Conservation (phyloP, 2,888 invertebrate genomes). For the Adelognathus sp. region DNA sequence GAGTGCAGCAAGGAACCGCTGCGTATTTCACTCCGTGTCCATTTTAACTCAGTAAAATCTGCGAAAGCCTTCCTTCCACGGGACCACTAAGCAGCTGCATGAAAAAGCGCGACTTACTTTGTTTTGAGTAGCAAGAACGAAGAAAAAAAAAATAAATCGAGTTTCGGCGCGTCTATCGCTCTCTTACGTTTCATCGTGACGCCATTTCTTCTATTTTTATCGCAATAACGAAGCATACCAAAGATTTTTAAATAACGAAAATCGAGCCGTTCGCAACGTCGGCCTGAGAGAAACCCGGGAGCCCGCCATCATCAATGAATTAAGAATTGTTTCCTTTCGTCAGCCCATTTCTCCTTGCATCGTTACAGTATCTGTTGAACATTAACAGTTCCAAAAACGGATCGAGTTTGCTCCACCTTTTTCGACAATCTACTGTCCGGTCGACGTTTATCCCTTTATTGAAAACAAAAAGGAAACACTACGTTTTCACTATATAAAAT, state of each 20-base stretch:
- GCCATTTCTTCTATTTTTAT: slow-evolving; percentile 57
- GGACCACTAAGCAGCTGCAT: slow-evolving; percentile 16
- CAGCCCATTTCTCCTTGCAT: slow-evolving; percentile 18
- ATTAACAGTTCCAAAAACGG: slow-evolving; percentile 34
- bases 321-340: slow-evolving; percentile 11
- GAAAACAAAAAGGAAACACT: slow-evolving; percentile 37
- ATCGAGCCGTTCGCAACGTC: slow-evolving; percentile 6
- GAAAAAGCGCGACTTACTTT: slow-evolving; percentile 7
- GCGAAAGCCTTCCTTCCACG: slow-evolving; percentile 12
- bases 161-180: slow-evolving; percentile 7
- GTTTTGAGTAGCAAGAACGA: slow-evolving; percentile 22
- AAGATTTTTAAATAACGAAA: slow-evolving; percentile 72
- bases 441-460: slow-evolving; percentile 30
- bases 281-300: slow-evolving; percentile 27
- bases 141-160: slow-evolving; percentile 15
- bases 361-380: slow-evolving; percentile 37
- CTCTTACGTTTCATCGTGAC: slow-evolving; percentile 24
- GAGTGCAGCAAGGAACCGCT: slow-evolving; percentile 5
- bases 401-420: background rate
- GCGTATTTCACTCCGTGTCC: slow-evolving; percentile 34
- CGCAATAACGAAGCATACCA: slow-evolving; percentile 78
- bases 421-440: slow-evolving; percentile 24
- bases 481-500: slow-evolving; percentile 66
- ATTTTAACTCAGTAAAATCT: slow-evolving; percentile 43
- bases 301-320: slow-evolving; percentile 1